A percentile compares a stretch with the other conserved stretches of the same genome.
Evolutionary conservation across 2,113 vertebrate genomes (phyloP).

Genomic region (Connochaetes taurinus): DNA sequence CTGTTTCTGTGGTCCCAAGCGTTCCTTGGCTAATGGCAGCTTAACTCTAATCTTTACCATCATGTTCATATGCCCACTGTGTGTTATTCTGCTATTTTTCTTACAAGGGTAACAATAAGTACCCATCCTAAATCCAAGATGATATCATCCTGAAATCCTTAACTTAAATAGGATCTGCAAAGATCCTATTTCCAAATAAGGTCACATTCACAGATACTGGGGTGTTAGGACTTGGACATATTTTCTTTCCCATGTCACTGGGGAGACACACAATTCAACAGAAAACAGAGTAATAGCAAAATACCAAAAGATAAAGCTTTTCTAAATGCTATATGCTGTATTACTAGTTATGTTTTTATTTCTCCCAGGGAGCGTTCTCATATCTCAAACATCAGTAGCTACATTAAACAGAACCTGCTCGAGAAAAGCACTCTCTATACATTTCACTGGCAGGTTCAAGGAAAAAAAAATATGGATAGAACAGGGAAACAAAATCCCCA

Average conservation of each 20-base stretch:
- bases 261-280: background rate
- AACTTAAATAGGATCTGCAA: background rate
- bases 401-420: background rate
- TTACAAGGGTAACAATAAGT: background rate
- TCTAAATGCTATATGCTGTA: background rate
- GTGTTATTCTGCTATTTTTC: background rate
- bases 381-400: background rate
- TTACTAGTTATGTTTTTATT: background rate
- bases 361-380: background rate
- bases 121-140: background rate
- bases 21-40: background rate
- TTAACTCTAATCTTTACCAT: background rate
- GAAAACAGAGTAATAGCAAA: background rate
- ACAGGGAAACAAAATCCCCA: background rate
- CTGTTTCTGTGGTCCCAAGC: background rate
- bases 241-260: background rate
- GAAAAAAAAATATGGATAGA: background rate
- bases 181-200: background rate
- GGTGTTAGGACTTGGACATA: background rate
- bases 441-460: background rate
- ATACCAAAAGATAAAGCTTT: background rate
- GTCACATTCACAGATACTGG: background rate
- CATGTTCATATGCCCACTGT: background rate
- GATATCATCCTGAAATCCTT: background rate
- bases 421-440: background rate